Evolutionary conservation across 2,113 vertebrate species (phyloP), one percentile per base, ranked within the genome.

Genomic region (Fregetta grallaria): DNA sequence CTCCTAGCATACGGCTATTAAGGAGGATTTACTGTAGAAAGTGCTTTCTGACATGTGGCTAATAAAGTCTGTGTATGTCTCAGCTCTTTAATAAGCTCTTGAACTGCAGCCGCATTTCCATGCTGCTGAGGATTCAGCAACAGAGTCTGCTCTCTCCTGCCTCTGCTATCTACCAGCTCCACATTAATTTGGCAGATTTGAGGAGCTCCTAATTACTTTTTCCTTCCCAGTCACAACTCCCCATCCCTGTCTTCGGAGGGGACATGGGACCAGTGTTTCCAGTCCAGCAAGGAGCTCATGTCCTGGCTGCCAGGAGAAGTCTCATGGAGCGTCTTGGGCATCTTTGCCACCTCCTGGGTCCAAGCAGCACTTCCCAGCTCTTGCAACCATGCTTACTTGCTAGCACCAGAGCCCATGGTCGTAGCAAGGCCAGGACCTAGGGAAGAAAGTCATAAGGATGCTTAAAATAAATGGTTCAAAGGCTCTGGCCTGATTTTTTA

Each of bases 11-110:
- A 94, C 66, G 93, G 78, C 86, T 92, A 72, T 88, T 89, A 90
- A 74, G 87, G 63, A 90, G 92, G 66, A 70, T 92, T 97, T 97
- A 95, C 91, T 83, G 55, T 77, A 94, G 77, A 96, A 97, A 97
- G 92, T 53, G 45, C 79, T 95, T 94, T 94, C 66, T 95, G 92
- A 94, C 67, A 96, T 66, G 74, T 62, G 92, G 91, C 88, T 97
- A 97, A 98, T 91, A 96, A 90, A 87, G 87, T 86, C 74, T 68
- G 22, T 76, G 62, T 96, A 82, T 68, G 42, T 77, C 92, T 96
- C 7, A 0, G 63, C 47, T 96, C 71, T 45, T 76, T 91, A 73
- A 89, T 5, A 53, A 58, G n/a, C 68, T 79, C 76, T n/a, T 93
- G 73, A 96, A 62, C 82, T 62, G 62, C 95, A 82, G 75, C 38